phyloP scores from a whole-genome alignment of 2,888 invertebrate genomes.

The Pyrochroa serraticornis region DNA sequence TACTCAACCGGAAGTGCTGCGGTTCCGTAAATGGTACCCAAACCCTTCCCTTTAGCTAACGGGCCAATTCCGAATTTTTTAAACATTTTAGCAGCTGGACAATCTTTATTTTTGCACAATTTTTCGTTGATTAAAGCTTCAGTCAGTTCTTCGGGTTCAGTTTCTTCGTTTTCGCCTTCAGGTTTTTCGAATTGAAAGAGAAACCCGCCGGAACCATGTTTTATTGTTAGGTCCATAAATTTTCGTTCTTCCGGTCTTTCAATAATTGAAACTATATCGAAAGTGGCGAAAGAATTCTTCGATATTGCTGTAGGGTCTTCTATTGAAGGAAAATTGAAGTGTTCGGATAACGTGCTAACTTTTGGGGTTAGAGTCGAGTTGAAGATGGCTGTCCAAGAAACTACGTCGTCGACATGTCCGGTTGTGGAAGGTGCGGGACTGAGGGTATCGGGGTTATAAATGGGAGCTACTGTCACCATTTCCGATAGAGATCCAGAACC shows the following conservation, averaged over 20 bases:
- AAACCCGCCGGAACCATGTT: slow-evolving; percentile 10
- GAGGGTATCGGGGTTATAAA: slow-evolving; percentile 29
- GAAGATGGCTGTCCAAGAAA: slow-evolving; percentile 36
- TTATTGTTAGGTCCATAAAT: slow-evolving; percentile 34
- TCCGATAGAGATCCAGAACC: slow-evolving; percentile 1
- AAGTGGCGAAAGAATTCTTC: slow-evolving; percentile 22
- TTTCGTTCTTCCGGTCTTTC: slow-evolving; percentile 45
- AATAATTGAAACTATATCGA: slow-evolving; percentile 44
- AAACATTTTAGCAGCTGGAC: slow-evolving; percentile 54
- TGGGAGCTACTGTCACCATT: slow-evolving; percentile 2
- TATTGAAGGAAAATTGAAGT: slow-evolving; percentile 2
- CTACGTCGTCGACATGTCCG: background rate
- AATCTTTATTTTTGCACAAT: slow-evolving; percentile 50
- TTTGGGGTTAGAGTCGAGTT: slow-evolving; percentile 18
- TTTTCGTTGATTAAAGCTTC: slow-evolving; percentile 44
- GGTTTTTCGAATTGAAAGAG: slow-evolving; percentile 9
- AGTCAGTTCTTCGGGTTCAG: slow-evolving; percentile 37
- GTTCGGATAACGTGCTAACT: slow-evolving; percentile 8
- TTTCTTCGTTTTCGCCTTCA: slow-evolving; percentile 1
- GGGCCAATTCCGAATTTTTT: slow-evolving; percentile 56
- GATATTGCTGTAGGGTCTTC: background rate
- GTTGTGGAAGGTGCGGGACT: background rate
- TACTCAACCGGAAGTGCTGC: slow-evolving; percentile 43
- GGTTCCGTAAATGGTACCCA: slow-evolving; percentile 49
- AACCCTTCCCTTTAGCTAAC: slow-evolving; percentile 48